Percentiles rank a stretch among this genome's conserved stretches.
Evolutionary conservation across 2,888 invertebrate genomes (phyloP).

Genomic region (Blomia tropicalis): DNA sequence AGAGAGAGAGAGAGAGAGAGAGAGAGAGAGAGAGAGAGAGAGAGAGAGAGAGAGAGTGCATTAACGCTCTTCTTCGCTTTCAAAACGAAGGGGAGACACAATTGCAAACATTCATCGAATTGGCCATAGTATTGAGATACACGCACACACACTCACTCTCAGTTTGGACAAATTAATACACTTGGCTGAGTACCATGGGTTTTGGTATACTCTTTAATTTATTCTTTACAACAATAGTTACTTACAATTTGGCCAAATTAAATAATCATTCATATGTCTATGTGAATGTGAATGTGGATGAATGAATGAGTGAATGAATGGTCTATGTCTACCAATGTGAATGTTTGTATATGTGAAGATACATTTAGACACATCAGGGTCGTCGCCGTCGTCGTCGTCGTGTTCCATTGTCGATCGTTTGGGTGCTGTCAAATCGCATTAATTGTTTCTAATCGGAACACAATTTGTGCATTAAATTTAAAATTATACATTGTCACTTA

Average conservation of each 20-base stretch:
- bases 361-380: no score
- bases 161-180: constrained; percentile 11
- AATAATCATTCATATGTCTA: constrained; percentile 6
- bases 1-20: no score
- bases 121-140: no score
- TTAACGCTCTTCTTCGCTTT: no score
- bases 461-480: constrained; percentile 16
- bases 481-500: not conserved
- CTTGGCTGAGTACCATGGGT: not conserved
- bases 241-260: constrained; percentile 4
- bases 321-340: no score
- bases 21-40: no score
- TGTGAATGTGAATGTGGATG: no score
- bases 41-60: constrained; percentile 1
- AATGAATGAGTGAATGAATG: no score
- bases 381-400: no score
- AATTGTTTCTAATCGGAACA: constrained; percentile 18
- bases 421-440: not conserved
- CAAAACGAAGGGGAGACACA: no score
- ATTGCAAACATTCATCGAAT: constrained; percentile 2
- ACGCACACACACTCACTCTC: no score
- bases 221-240: constrained; percentile 10
- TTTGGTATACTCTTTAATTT: not conserved
- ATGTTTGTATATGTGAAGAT: no score
- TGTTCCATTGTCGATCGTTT: not conserved